Base-by-base conservation (phyloP, 2,888 invertebrate species). In the Neria commutata region DNA sequence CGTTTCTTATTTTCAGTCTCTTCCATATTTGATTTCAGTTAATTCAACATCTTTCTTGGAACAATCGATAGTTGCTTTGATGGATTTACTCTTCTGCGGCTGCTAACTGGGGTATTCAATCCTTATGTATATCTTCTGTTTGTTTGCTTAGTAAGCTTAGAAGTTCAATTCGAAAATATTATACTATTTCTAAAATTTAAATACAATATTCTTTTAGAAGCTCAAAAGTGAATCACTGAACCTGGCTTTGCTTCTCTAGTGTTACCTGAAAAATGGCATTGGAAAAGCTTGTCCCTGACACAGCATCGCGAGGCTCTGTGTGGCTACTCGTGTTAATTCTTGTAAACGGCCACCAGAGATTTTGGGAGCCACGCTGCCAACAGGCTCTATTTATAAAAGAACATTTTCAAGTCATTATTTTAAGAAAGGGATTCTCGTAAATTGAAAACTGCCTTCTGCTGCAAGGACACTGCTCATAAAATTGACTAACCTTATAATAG, bases 401-500 rank as follows among this genome's bases (percentile, higher is more conserved):
- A 14, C n/a, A n/a, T n/a, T n/a, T n/a, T n/a, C n/a, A n/a, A n/a
- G n/a, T n/a, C n/a, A n/a, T n/a, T n/a, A n/a, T n/a, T n/a, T n/a
- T n/a, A n/a, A 42, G 56, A 0, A 1, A 24, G 6, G 45, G 25
- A 11, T n/a, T 48, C 1, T 8, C 23, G 11, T 10, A n/a, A n/a
- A 1, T n/a, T n/a, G 37, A 60, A 63, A 71, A 67, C 67, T 70
- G 70, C 69, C 69, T 2, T 23, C 24, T 8, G 11, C 3, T 25
- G 14, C 1, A 26, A 54, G 19, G 16, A 46, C 19, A 57, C 34
- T n/a, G 21, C 4, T 6, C 16, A 11, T 11, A 19, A 23, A 5
- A 19, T 33, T 6, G 63, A 75, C 76, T 67, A 84, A 91, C 89
- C 89, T 88, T 85, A 87, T 88, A 61, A 87, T 76, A 68, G 91